Evolutionary conservation across 2,797 vertebrate genomes (phyloP), one percentile per base, ranked within the genome.

Genomic region (Podargus strigoides): DNA sequence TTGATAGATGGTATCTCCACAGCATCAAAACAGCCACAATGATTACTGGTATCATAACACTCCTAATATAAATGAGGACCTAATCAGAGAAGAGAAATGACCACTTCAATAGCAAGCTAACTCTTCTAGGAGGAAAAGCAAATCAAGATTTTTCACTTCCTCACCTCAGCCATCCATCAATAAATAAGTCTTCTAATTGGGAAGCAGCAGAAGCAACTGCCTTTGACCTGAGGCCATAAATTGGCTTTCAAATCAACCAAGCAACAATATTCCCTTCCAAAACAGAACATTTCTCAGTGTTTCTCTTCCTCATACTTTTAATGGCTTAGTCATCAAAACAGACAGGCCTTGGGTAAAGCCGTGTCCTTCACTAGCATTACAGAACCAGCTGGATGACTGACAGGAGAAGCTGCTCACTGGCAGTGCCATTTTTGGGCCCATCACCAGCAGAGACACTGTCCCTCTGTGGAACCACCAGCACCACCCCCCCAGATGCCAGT

Each of bases 161-260:
- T 73, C 53, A 53, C 49, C 50, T 70, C 59, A 74, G 46, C 27
- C 60, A 68, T 62, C 69, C 82, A 91, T 91, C 82, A 89, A 69
- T 72, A 90, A 87, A 3, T 27, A 55, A 58, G 18, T n/a, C 69
- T 81, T 62, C 66, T 91, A 87, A 90, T 6, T 90, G 91, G 53
- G 41, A 92, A 89, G 75, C 42, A 78, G 79, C 23, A 88, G 68
- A 94, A 94, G 53, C 44, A 89, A 58, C 87, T 74, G 85, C 66
- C 62, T 91, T 78, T 93, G 87, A 94, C 89, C 58, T 14, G 37
- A 50, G 85, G 76, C 62, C 89, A 95, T 77, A 80, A 88, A 84
- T 37, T 27, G 21, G 66, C 62, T 94, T 95, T 94, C 93, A 84
- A 86, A 87, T 94, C 93, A 94, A 86, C 46, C 30, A 36, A 77